Conservation (phyloP, 2,888 invertebrate genomes). For the Stenichneumon culpator region DNA sequence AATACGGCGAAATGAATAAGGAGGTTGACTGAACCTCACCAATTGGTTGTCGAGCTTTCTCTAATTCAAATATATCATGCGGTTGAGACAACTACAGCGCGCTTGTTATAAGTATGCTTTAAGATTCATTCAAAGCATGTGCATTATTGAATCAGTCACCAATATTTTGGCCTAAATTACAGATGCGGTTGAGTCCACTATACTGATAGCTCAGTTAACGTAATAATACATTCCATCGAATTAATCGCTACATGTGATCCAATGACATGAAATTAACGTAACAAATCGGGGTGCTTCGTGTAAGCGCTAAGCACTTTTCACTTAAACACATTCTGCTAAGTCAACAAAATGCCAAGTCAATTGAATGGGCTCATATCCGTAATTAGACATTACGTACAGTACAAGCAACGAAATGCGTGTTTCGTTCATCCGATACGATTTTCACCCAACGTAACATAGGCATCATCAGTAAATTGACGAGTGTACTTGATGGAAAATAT, state of each 20-base stretch:
- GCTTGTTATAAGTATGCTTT: neutral
- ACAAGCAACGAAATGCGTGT: too few species aligned
- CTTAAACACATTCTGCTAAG: neutral
- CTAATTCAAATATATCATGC: neutral
- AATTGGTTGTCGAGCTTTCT: neutral
- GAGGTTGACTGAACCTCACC: slow-evolving; percentile 3
- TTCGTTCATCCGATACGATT: too few species aligned
- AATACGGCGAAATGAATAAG: neutral
- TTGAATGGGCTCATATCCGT: too few species aligned
- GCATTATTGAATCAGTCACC: neutral
- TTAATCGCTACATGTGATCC: neutral
- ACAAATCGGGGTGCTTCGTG: neutral
- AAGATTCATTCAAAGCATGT: neutral
- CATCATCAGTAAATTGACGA: too few species aligned
- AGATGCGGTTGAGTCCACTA: neutral
- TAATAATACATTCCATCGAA: neutral
- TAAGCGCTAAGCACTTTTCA: neutral
- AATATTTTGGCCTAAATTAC: neutral
- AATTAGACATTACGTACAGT: too few species aligned
- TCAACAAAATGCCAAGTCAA: too few species aligned
- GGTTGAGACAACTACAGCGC: neutral
- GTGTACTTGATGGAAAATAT: too few species aligned
- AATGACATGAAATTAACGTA: neutral
- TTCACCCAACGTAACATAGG: too few species aligned
- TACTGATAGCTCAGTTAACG: neutral